These are phyloP conservation scores for Atherix ibis DNA, from an alignment of 2,888 invertebrate species.

Conservation along the genomic window DNA sequence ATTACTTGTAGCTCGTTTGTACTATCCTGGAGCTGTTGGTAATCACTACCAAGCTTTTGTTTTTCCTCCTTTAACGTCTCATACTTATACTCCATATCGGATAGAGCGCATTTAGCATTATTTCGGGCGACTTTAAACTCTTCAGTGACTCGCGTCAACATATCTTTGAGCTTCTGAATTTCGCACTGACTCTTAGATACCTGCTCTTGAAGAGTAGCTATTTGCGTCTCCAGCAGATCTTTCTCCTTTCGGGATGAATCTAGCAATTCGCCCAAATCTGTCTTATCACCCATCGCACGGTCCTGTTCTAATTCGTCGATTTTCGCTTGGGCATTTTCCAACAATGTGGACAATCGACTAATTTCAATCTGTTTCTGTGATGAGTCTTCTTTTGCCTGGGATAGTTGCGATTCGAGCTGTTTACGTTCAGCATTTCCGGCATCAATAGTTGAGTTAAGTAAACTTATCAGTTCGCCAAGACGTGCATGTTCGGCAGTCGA, in stretches of 20 bases:
- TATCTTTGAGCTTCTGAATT: conserved; percentile 47
- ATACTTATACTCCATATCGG: conserved; percentile 65
- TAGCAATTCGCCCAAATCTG: conserved; percentile 54
- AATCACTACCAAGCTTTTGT: conserved; percentile 48
- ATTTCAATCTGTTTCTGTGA: conserved; percentile 67
- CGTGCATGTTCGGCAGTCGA: conserved; percentile 48
- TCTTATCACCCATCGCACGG: conserved; percentile 48
- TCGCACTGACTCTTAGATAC: conserved; percentile 53
- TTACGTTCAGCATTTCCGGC: conserved; percentile 58
- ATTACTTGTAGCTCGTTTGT: conserved; percentile 46
- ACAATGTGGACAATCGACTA: conserved; percentile 53
- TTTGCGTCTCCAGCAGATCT: conserved; percentile 51
- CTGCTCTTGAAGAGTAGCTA: conserved; percentile 51
- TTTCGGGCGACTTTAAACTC: conserved; percentile 65
- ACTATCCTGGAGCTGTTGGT: conserved; percentile 58
- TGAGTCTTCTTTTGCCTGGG: conserved; percentile 54
- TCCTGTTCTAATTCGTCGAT: conserved; percentile 56
- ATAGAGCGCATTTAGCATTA: conserved; percentile 72
- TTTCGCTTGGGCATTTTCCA: conserved; percentile 75
- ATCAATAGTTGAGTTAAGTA: conserved; percentile 58
- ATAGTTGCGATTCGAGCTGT: conserved; percentile 55
- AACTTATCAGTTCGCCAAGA: conserved; percentile 49
- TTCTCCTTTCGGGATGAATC: conserved; percentile 55
- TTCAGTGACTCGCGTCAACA: conserved; percentile 49
- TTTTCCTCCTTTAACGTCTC: conserved; percentile 62